Evolutionary conservation across 1,140 invertebrate genomes (phyloP), one percentile per base, ranked within the genome.

Genomic region (Neuroterus valhalla): DNA sequence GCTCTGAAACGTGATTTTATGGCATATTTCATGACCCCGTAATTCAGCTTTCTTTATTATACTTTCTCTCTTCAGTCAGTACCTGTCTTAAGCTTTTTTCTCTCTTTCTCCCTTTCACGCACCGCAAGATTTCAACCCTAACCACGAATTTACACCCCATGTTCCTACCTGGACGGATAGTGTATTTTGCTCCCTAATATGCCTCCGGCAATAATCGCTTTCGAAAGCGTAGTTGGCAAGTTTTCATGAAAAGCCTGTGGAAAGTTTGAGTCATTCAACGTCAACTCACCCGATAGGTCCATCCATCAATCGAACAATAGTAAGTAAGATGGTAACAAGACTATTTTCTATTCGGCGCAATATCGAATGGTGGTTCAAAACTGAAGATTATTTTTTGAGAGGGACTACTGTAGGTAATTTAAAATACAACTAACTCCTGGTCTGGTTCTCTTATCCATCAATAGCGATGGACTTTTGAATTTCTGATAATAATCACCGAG

Each of bases 1-100:
- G n/a, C 55, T 69, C 46, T 70, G 66, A 72, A 52, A 46, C 52
- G 71, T 44, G 48, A 77, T 79, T 79, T 75, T 70, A 78, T 69
- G 48, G 69, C 46, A 69, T 74, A 74, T 74, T 26, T 62, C 55
- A 38, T 62, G 55, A 62, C 55, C 55, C 26, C 23, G 55, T 62
- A 62, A 62, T 62, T 62, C 52, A 62, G 21, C 52, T 62, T 62
- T 62, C 55, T 62, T 62, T 62, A 31, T 62, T 62, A 19, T 19
- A 48, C n/a, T n/a, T 26, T 31, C 55, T 62, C 55, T 62, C 55
- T 62, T 26, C 6, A 23, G 31, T 26, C 31, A 23, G 23, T 62
- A 62, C 66, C 44, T 68, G 45, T 70, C 19, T 14, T 17, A 10
- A 11, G 8, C 5, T 46, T 23, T 11, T 45, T 14, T 70, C 23